phyloP scores from a whole-genome alignment of 2,113 vertebrate species.

The Ceuthmochares aereus region DNA sequence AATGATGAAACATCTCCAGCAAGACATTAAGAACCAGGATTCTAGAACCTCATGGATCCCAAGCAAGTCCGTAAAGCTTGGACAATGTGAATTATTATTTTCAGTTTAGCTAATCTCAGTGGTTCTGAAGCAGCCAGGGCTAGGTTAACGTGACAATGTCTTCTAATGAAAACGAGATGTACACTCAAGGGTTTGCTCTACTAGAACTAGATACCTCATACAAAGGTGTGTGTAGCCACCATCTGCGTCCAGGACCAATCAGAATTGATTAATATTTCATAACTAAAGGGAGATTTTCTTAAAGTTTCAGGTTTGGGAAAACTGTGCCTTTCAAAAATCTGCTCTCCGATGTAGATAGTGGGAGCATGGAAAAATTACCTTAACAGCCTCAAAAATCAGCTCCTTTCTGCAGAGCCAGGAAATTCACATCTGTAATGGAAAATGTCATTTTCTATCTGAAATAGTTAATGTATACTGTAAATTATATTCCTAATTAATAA shows the following conservation, averaged over 20 bases:
- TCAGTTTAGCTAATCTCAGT: not conserved
- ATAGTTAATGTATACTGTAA: not conserved
- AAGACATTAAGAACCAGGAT: not conserved
- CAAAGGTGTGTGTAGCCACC: not conserved
- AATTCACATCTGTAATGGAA: not conserved
- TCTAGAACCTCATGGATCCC: not conserved
- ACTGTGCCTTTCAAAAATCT: not conserved
- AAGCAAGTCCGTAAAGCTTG: not conserved
- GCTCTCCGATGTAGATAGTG: not conserved
- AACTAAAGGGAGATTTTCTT: not conserved
- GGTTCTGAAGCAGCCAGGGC: not conserved
- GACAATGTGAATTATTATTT: not conserved
- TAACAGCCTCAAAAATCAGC: not conserved
- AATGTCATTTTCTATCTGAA: not conserved
- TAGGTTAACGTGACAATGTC: not conserved
- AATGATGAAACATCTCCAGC: not conserved
- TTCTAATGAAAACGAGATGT: not conserved
- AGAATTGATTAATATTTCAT: not conserved
- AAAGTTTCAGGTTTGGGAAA: not conserved
- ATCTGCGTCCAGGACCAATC: not conserved
- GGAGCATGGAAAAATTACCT: not conserved
- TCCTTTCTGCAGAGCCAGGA: not conserved
- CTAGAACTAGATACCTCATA: not conserved
- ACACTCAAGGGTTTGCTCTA: not conserved
- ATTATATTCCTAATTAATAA: not conserved